phyloP scores from a whole-genome alignment of 1,140 invertebrate species.

The Lethrus apterus region DNA sequence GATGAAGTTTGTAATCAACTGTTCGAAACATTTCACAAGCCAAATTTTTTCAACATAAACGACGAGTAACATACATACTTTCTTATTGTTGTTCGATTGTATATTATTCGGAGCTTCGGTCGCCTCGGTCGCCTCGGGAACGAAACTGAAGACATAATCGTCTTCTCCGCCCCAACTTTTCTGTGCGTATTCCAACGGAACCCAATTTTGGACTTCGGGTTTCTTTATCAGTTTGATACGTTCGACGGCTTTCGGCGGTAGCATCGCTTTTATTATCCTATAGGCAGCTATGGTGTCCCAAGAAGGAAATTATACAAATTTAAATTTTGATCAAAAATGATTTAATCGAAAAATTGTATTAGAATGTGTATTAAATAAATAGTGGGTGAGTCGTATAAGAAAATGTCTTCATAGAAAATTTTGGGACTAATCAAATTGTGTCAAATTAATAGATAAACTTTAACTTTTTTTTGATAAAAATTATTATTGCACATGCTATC shows the following conservation, averaged over 20 bases:
- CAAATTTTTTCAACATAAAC: too few species aligned
- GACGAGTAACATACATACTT: too few species aligned
- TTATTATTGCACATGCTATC: too few species aligned
- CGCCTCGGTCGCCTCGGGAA: slow-evolving; percentile 48
- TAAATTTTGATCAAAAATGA: too few species aligned
- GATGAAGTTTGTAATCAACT: too few species aligned
- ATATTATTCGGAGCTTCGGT: slow-evolving; percentile 40
- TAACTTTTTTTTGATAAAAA: too few species aligned
- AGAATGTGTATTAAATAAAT: not conserved
- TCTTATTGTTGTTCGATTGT: slow-evolving; percentile 45
- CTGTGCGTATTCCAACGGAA: slow-evolving; percentile 66
- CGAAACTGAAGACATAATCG: slow-evolving; percentile 64
- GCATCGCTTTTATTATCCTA: slow-evolving; percentile 82
- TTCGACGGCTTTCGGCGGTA: slow-evolving; percentile 82
- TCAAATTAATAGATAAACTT: too few species aligned
- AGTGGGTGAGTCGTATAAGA: too few species aligned
- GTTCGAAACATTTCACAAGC: too few species aligned
- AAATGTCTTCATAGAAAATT: too few species aligned
- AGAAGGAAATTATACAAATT: slow-evolving; percentile 38
- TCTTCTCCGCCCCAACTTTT: slow-evolving; percentile 81
- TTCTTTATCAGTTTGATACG: slow-evolving; percentile 86
- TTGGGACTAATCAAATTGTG: too few species aligned
- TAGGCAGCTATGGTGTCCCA: slow-evolving; percentile 86
- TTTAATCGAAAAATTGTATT: not conserved
- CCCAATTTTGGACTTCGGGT: slow-evolving; percentile 65